These are phyloP conservation scores for Lamellibrachia satsuma DNA, from an alignment of 2,888 invertebrate genomes.

Conservation along the genomic window DNA sequence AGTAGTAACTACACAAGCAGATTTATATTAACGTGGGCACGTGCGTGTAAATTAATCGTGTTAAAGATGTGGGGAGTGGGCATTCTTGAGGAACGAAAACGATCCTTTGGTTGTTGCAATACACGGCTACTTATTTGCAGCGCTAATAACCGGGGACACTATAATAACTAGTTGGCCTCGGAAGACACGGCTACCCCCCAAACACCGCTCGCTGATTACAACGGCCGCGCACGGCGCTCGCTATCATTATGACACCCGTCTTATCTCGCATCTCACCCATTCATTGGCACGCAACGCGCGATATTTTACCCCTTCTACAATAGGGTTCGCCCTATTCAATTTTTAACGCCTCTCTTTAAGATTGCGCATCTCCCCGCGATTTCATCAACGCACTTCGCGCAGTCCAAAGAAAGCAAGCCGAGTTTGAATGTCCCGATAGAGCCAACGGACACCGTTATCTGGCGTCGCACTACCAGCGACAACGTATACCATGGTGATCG, in stretches of 20 bases:
- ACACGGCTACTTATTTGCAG: not conserved
- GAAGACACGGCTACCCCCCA: not conserved
- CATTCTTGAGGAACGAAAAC: not conserved
- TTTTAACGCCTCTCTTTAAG: not conserved
- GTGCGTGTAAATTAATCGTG: not conserved
- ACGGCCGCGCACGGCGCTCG: not conserved
- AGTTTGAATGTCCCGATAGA: not conserved
- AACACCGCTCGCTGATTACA: not conserved
- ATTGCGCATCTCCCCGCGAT: not conserved
- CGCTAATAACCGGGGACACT: not conserved
- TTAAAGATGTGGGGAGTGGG: not conserved
- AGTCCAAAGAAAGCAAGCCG: not conserved
- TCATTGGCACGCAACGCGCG: not conserved
- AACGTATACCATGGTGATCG: not conserved
- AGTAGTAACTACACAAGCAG: not conserved
- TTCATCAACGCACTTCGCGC: not conserved
- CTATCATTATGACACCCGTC: slow-evolving; percentile 5
- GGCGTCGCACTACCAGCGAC: not conserved
- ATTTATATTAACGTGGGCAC: not conserved
- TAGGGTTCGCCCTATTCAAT: slow-evolving; percentile 1
- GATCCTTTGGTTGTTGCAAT: too few species aligned
- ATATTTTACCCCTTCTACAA: not conserved
- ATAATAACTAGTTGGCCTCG: not conserved
- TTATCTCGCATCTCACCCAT: not conserved
- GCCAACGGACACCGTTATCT: not conserved